A percentile compares a stretch with the other conserved stretches of the same genome.
Conservation (phyloP, 2,888 invertebrate species). For the Chydorus sphaericus region DNA sequence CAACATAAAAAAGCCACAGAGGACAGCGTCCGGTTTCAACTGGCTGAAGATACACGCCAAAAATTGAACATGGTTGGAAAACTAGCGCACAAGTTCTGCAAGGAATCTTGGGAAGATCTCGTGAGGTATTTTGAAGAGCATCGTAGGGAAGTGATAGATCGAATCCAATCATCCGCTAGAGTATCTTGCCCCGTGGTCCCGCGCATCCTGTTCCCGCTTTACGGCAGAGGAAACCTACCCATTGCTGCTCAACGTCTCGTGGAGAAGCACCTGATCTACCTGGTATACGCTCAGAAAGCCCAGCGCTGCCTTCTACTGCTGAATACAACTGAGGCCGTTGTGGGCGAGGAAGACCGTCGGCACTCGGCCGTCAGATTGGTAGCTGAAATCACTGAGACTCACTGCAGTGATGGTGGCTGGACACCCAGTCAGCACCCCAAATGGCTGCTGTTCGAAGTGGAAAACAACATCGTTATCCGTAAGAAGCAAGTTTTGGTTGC, state of each 20-base stretch:
- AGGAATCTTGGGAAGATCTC: neutral
- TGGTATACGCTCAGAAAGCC: neutral
- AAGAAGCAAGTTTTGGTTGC: slow-evolving; percentile 17
- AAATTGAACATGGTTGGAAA: too few species aligned
- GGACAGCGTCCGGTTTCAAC: too few species aligned
- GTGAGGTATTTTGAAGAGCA: neutral
- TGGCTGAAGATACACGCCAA: too few species aligned
- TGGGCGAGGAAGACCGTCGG: too few species aligned
- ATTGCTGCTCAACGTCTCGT: too few species aligned
- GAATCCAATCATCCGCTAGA: neutral
- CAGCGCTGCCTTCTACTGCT: neutral
- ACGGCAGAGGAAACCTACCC: neutral
- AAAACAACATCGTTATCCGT: slow-evolving; percentile 17
- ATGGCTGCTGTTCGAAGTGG: slow-evolving; percentile 20
- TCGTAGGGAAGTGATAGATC: too few species aligned
- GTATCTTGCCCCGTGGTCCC: neutral
- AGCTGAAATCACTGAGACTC: neutral
- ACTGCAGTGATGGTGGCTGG: slow-evolving; percentile 14
- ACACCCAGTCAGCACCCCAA: slow-evolving; percentile 14
- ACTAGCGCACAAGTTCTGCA: neutral
- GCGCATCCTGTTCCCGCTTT: neutral
- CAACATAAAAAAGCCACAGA: too few species aligned
- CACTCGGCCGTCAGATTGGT: too few species aligned
- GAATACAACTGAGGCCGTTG: too few species aligned
- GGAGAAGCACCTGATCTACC: neutral